Evolutionary conservation across 2,113 vertebrate species (phyloP).

Genomic region (Nestor notabilis): DNA sequence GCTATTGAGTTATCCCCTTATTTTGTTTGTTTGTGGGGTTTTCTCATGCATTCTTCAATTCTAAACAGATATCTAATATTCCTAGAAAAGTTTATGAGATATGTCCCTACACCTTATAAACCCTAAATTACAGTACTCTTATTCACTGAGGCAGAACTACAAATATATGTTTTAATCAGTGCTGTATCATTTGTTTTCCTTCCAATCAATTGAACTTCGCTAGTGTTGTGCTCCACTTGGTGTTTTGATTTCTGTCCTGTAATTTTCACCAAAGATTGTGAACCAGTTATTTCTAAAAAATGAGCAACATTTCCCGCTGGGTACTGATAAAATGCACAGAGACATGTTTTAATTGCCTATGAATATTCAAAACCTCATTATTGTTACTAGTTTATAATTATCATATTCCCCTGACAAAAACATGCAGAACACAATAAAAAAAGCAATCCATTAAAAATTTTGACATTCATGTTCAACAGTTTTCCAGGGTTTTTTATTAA

Average conservation of each 20-base stretch:
- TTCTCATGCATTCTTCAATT: neutral
- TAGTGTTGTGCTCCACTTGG: neutral
- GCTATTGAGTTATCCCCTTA: neutral
- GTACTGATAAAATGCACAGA: slow-evolving; percentile 67
- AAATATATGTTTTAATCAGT: neutral
- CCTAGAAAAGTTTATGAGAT: neutral
- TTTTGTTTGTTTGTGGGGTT: fast-evolving
- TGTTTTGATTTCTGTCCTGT: neutral
- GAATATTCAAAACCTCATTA: slow-evolving; percentile 82
- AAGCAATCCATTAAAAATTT: slow-evolving; percentile 67
- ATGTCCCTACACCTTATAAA: neutral
- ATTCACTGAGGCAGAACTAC: neutral
- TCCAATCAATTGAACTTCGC: neutral
- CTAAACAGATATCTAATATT: neutral
- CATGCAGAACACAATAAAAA: slow-evolving; percentile 63
- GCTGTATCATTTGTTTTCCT: neutral
- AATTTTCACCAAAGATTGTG: slow-evolving; percentile 46
- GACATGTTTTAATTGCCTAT: slow-evolving; percentile 77
- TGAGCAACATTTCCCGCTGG: slow-evolving; percentile 64
- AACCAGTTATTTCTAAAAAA: slow-evolving; percentile 71
- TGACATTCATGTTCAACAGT: slow-evolving; percentile 60
- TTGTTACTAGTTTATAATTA: slow-evolving; percentile 73
- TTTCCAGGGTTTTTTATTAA: slow-evolving; percentile 12
- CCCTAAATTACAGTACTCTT: neutral
- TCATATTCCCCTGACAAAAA: slow-evolving; percentile 72